These are phyloP conservation scores for Tetragonisca angustula DNA, from an alignment of 2,888 invertebrate genomes.

Conservation along the genomic window DNA sequence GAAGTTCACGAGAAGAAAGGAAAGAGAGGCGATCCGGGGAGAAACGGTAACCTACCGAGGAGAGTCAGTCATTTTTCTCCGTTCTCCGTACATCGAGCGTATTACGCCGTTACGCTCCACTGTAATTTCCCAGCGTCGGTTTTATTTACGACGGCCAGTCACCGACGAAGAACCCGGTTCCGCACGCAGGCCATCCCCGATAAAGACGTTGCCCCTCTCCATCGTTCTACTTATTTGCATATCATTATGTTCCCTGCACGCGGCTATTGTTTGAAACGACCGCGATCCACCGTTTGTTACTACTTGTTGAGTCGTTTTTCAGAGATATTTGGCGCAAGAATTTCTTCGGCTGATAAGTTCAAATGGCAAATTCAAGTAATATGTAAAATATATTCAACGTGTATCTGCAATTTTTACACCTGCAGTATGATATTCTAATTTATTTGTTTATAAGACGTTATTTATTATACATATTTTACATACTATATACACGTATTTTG, in stretches of 20 bases:
- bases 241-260: background rate
- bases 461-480: too few relatives aligned
- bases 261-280: background rate
- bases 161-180: background rate
- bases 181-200: background rate
- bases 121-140: conserved; percentile 4
- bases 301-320: background rate
- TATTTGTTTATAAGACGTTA: too few relatives aligned
- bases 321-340: background rate
- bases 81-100: background rate
- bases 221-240: background rate
- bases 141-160: conserved; percentile 10
- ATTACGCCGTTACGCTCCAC: background rate
- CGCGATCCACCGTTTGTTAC: background rate
- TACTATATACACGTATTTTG: too few relatives aligned
- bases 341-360: background rate
- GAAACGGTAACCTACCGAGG: background rate
- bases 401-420: too few relatives aligned
- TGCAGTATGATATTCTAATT: too few relatives aligned
- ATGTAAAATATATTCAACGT: too few relatives aligned
- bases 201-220: conserved; percentile 2
- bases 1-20: background rate
- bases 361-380: background rate
- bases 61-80: background rate
- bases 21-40: background rate